Evolutionary conservation across 2,113 vertebrate species (phyloP).

Genomic region (Anolis carolinensis): DNA sequence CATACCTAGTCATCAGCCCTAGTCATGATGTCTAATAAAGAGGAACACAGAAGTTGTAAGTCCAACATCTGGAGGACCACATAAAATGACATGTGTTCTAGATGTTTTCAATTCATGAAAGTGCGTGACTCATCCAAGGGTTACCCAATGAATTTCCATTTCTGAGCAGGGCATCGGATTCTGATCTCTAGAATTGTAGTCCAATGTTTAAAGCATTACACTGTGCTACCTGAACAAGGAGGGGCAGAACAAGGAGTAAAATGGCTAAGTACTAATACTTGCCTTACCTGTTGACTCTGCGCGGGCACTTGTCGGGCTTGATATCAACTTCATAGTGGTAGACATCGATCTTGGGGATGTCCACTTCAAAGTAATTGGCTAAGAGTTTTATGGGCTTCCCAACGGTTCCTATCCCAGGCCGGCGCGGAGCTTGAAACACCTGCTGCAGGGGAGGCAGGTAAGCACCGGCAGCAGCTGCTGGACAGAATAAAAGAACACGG

Average conservation of each 20-base stretch:
- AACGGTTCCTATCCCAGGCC: constrained; percentile 97
- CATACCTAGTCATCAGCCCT: no score
- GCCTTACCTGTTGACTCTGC: constrained; percentile 97
- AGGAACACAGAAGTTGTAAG: no score
- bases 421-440: constrained; percentile 96
- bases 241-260: background rate
- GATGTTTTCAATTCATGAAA: no score
- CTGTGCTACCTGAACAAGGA: background rate
- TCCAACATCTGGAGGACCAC: no score
- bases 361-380: constrained; percentile 99
- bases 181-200: no score
- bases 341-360: constrained; percentile 99
- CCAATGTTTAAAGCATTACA: background rate
- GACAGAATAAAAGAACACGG: background rate
- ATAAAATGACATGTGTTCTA: no score
- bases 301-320: constrained; percentile 98
- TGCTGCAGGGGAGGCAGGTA: constrained; percentile 97
- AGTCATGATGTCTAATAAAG: no score
- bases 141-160: no score
- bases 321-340: constrained; percentile 99
- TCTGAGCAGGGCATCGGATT: no score
- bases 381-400: constrained; percentile 99
- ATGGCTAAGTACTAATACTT: constrained; percentile 44
- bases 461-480: constrained; percentile 88
- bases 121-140: no score